Evolutionary conservation across 2,113 vertebrate species (phyloP).

Genomic region (Nibea albiflora): DNA sequence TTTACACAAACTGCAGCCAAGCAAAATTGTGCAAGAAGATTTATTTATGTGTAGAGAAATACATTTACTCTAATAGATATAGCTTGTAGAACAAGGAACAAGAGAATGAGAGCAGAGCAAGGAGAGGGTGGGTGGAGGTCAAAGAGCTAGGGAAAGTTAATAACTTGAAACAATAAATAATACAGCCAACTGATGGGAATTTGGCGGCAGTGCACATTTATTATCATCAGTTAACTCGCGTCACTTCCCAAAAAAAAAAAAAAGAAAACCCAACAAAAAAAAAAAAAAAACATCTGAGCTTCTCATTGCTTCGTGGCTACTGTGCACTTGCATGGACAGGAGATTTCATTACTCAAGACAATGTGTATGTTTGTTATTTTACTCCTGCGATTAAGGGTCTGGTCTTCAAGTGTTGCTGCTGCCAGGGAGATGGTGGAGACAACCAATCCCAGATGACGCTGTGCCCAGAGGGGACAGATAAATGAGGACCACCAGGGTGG

Average conservation of each 20-base stretch:
- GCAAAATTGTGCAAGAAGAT: conserved; percentile 74
- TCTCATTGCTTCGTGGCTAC: conserved; percentile 47
- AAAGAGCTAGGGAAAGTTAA: conserved; percentile 80
- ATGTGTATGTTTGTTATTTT: conserved; percentile 73
- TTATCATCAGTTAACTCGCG: conserved; percentile 52
- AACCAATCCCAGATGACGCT: conserved; percentile 75
- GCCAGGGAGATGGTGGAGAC: conserved; percentile 68
- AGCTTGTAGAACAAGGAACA: conserved; percentile 79
- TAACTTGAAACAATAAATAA: conserved; percentile 83
- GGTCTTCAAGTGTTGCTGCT: conserved; percentile 60
- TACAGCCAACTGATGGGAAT: conserved; percentile 75
- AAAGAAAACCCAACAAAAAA: conserved; percentile 3
- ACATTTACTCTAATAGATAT: conserved; percentile 75
- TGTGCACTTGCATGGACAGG: conserved; percentile 66
- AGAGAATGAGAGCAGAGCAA: conserved; percentile 62
- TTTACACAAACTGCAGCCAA: conserved; percentile 77
- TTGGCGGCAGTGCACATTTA: conserved; percentile 70
- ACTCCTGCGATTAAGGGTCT: conserved; percentile 58
- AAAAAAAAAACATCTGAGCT: conserved; percentile 28
- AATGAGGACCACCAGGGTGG: conserved; percentile 74
- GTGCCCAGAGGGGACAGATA: conserved; percentile 72
- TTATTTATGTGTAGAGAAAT: conserved; percentile 81
- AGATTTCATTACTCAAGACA: conserved; percentile 68
- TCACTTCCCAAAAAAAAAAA: conserved; percentile 34
- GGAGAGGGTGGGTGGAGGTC: conserved; percentile 66